Evolutionary conservation across 2,797 vertebrate genomes (phyloP), one percentile per base, ranked within the genome.

Genomic region (Monodelphis domestica): DNA sequence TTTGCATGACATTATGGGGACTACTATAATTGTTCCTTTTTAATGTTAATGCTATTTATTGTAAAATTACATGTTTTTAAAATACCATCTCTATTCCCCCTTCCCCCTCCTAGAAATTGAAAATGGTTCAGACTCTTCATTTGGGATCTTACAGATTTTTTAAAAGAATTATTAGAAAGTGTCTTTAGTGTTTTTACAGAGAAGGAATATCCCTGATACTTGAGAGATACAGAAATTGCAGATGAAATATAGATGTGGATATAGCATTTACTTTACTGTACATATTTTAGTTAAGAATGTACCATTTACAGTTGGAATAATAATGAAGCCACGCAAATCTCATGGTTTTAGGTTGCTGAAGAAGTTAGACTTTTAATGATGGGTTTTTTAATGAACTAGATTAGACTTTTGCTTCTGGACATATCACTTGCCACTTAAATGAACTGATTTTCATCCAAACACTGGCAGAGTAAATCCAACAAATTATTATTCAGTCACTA

Each of bases 311-410:
- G 53, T 57, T 91, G 53, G 12, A 84, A 95, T 93, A 55, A 53
- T 91, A 63, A 45, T 88, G 30, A 91, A 84, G 5, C 29, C 94
- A 91, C 95, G 89, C 88, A 96, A 95, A 53, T 93, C 70, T 52
- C 91, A 21, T 54, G 29, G 89, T 88, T 89, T 15, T 94, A 54
- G 92, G 33, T 56, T 92, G 30, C 70, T 94, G 24, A 94, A 95
- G 38, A 84, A 84, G 54, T 95, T 87, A 59, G 3, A 38, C 38
- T 93, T 95, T 95, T 91, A 91, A 14, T 96, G 89, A 29, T 93
- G 91, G 54, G 4, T 94, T 84, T 21, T 84, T 95, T 90, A 93
- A 92, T 92, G 90, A 94, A 89, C 52, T 95, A 91, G n/a, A 90
- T 50, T 84, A 84, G 70, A 84, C n/a, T 84, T 89, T 95, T 94